Base-by-base conservation (phyloP, 2,113 vertebrate species). In the Odontophorus gujanensis region DNA sequence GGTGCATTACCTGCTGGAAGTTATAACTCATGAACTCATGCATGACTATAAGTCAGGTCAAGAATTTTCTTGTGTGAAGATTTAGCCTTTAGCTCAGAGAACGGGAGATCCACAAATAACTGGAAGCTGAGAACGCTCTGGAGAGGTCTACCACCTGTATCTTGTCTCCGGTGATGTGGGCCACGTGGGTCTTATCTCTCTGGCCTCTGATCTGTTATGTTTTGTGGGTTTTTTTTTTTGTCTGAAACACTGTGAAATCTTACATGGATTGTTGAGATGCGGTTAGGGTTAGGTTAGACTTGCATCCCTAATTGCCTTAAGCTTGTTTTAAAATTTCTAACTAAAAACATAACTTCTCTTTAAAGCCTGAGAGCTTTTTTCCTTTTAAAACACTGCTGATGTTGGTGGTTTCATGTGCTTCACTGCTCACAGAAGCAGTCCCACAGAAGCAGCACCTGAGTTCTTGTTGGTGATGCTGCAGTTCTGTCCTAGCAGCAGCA, bases 351-450 rank as follows among this genome's bases (percentile, higher is more conserved):
- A 42, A 45, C 8, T 58, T 40, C 14, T 59, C 11, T 17, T 65
- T 59, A 30, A 83, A 68, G 42, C 28, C 22, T 32, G 11, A 12
- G 10, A 21, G 26, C 22, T 14, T 26, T 53, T 30, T 26, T 26
- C 14, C 13, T 53, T 34, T 69, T 87, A 13, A 42, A 92, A 14
- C 20, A 8, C 18, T 20, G n/a, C 42, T 80, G 18, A 4, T 78
- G 16, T 55, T 82, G 20, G 2, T 77, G 6, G 34, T 77, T 91
- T 71, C 6, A 25, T 80, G 76, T 81, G 42, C 28, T 71, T 50
- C 69, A 77, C 75, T 92, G n/a, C 59, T 80, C 11, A 51, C 66
- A 85, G 58, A 68, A 85, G 87, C 25, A 30, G 19, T 74, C 94
- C 50, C 16, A 10, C 13, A 30, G 4, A 26, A 71, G 50, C 50